Conservation (phyloP, 2,797 vertebrate genomes). For the Antennarius maculatus region DNA sequence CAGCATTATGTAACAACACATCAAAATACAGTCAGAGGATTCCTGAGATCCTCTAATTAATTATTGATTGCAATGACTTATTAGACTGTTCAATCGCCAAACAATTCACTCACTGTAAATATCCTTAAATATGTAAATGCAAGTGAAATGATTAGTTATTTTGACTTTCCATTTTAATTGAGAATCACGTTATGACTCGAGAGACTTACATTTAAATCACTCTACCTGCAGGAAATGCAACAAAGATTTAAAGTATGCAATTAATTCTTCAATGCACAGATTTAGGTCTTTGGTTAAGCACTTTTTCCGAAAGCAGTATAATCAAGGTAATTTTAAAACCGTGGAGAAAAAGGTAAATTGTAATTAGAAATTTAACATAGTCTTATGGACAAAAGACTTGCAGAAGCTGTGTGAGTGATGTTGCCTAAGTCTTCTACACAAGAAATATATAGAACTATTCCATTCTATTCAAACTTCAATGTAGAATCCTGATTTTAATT, state of each 20-base stretch:
- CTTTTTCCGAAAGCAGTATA: slow-evolving; percentile 12
- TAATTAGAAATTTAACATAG: slow-evolving; percentile 14
- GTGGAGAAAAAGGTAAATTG: slow-evolving; percentile 18
- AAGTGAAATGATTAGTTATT: slow-evolving; percentile 2
- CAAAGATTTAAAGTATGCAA: slow-evolving; percentile 40
- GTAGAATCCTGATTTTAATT: not conserved
- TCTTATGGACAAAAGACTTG: not conserved
- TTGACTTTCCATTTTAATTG: slow-evolving; percentile 2
- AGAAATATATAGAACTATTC: no score
- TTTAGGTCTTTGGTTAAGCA: slow-evolving; percentile 31
- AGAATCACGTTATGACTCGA: slow-evolving; percentile 3
- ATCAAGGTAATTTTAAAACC: slow-evolving; percentile 17
- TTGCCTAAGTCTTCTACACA: not conserved
- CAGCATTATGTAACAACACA: not conserved
- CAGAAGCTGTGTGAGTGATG: not conserved
- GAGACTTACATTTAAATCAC: slow-evolving; percentile 9
- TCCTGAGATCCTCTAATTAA: slow-evolving; percentile 1
- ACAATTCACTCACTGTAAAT: not conserved
- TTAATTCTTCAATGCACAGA: slow-evolving; percentile 46
- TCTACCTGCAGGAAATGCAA: slow-evolving; percentile 37
- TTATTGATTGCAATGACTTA: not conserved
- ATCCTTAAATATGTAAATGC: not conserved
- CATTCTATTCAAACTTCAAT: not conserved
- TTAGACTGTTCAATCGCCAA: slow-evolving; percentile 3
- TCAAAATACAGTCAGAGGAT: slow-evolving; percentile 2